A percentile compares a stretch with the other conserved stretches of the same genome.
These are phyloP conservation scores for Ceuthmochares aereus DNA, from an alignment of 2,113 vertebrate species.

Conservation along the genomic window DNA sequence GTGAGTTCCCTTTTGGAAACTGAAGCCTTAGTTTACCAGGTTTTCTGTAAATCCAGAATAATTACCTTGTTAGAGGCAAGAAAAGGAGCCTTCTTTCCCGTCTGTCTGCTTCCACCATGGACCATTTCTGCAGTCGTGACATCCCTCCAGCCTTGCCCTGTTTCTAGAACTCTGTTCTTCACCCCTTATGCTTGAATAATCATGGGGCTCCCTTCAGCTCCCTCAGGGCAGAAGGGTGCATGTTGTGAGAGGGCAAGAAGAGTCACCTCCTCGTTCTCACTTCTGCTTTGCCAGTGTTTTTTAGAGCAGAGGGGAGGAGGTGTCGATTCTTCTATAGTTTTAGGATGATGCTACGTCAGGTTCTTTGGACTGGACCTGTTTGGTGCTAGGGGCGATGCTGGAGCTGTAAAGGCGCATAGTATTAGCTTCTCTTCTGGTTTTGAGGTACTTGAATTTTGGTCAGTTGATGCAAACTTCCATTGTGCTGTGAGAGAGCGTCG, in stretches of 20 bases:
- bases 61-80: not conserved
- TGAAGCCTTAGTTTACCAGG: not conserved
- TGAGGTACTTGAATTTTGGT: not conserved
- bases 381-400: not conserved
- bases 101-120: not conserved
- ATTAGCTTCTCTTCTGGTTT: not conserved
- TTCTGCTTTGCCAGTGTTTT: not conserved
- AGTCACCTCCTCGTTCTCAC: conserved; percentile 2
- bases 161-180: not conserved
- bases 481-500: not conserved
- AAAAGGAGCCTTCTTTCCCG: not conserved
- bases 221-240: not conserved
- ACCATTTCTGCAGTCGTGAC: not conserved
- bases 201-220: not conserved
- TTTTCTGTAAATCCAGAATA: not conserved
- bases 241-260: conserved; percentile 1
- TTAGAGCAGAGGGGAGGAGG: not conserved
- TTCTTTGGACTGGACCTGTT: not conserved
- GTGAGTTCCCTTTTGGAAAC: not conserved
- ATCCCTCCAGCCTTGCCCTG: not conserved
- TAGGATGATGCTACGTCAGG: not conserved
- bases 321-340: not conserved
- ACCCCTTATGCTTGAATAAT: not conserved
- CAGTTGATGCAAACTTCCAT: rapidly evolving
- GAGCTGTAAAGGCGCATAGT: not conserved